These are phyloP conservation scores for Acropora tenuis DNA, from an alignment of 64 coral and sea anemone genomes.

Conservation along the genomic window DNA sequence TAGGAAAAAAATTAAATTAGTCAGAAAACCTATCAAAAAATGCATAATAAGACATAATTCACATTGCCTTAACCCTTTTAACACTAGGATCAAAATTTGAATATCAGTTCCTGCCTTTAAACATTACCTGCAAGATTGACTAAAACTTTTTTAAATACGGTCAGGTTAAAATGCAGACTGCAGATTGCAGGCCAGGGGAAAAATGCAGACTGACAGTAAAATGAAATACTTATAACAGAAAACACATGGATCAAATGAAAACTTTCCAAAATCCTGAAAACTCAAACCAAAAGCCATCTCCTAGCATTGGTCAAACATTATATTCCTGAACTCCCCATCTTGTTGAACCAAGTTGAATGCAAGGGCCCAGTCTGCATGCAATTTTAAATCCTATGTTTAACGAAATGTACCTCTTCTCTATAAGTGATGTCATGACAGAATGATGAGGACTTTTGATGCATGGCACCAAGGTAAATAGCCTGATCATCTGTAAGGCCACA, in stretches of 20 bases:
- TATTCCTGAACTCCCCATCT: no score
- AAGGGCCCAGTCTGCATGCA: neutral
- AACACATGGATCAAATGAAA: no score
- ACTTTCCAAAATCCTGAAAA: no score
- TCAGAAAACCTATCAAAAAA: neutral
- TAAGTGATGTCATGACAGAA: constrained; percentile 12
- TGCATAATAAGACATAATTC: neutral
- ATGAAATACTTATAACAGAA: neutral
- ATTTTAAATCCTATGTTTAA: neutral
- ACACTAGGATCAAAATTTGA: no score
- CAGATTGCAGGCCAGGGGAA: constrained; percentile 35
- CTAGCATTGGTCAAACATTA: no score
- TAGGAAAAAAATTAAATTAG: neutral
- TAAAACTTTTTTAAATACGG: no score
- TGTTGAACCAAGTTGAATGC: neutral
- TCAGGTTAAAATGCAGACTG: constrained; percentile 34
- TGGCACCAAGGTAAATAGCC: constrained; percentile 21
- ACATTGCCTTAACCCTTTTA: neutral
- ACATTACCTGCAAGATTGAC: no score
- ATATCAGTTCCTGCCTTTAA: no score
- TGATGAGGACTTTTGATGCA: constrained; percentile 17
- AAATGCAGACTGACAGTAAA: constrained; percentile 25
- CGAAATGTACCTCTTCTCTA: constrained; percentile 41
- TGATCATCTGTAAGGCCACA: constrained; percentile 39
- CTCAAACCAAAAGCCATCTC: no score